A percentile compares a stretch with the other conserved stretches of the same genome.
Conservation (phyloP, 2,113 vertebrate species). For the Motacilla tschutschensis region DNA sequence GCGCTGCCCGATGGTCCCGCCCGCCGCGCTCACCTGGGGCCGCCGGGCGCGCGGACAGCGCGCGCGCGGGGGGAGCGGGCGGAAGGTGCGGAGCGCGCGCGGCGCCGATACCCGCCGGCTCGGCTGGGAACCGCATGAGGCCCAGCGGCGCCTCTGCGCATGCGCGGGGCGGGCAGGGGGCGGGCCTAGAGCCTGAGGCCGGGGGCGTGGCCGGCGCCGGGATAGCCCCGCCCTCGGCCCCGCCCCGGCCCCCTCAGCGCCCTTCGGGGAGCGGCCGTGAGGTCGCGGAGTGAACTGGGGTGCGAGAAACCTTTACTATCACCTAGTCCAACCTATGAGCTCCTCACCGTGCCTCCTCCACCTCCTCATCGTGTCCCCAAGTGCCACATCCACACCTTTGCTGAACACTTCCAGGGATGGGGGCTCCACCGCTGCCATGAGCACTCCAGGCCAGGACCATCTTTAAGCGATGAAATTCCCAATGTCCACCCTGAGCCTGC, state of each 20-base stretch:
- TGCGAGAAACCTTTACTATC: accelerated
- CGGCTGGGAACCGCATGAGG: not conserved
- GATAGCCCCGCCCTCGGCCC: not conserved
- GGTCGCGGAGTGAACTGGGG: accelerated
- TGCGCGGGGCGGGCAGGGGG: not conserved
- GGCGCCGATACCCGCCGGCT: not conserved
- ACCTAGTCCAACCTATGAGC: accelerated
- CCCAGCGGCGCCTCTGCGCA: not conserved
- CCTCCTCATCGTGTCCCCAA: not conserved
- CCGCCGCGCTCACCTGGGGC: not conserved
- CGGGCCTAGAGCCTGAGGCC: accelerated
- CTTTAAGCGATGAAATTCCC: not conserved
- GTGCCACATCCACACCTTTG: not conserved
- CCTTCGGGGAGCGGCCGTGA: accelerated
- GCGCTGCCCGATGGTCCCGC: not conserved
- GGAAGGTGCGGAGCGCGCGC: not conserved
- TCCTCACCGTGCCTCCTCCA: no score
- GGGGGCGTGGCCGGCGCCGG: not conserved
- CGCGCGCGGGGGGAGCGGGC: not conserved
- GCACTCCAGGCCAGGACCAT: not conserved
- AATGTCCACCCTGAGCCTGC: accelerated
- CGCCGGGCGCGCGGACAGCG: not conserved
- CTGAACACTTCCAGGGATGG: not conserved
- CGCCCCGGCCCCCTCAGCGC: not conserved
- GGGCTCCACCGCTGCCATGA: not conserved